Conservation (phyloP, 2,113 vertebrate species). For the Sinosuthora webbiana region DNA sequence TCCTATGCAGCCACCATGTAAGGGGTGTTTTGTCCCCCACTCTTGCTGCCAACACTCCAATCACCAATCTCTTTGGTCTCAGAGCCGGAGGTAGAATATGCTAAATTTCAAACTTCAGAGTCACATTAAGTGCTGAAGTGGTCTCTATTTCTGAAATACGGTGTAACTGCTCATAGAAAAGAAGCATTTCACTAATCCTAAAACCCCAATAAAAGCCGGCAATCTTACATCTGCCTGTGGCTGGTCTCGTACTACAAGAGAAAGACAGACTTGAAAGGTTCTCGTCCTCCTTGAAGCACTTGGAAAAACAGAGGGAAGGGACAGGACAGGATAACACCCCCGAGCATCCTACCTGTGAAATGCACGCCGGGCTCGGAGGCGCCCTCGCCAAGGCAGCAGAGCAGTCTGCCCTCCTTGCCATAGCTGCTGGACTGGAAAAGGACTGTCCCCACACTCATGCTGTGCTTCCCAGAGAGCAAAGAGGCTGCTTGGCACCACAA, state of each 20-base stretch:
- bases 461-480: background rate
- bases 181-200: background rate
- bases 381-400: conserved; percentile 57
- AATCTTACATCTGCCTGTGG: background rate
- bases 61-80: background rate
- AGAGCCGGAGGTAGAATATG: background rate
- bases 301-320: background rate
- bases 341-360: conserved; percentile 60
- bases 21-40: background rate
- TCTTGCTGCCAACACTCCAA: background rate
- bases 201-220: background rate
- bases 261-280: background rate
- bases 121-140: background rate
- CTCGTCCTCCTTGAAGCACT: background rate
- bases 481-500: background rate
- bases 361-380: background rate
- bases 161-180: background rate
- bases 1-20: conserved; percentile 15
- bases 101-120: background rate
- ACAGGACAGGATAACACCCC: background rate
- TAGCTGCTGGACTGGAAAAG: conserved; percentile 81
- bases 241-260: background rate
- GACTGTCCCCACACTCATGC: conserved; percentile 80
- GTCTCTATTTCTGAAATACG: background rate
- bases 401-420: conserved; percentile 74